Conservation (phyloP, 2,113 vertebrate genomes). For the Gallinago paraguaiae region DNA sequence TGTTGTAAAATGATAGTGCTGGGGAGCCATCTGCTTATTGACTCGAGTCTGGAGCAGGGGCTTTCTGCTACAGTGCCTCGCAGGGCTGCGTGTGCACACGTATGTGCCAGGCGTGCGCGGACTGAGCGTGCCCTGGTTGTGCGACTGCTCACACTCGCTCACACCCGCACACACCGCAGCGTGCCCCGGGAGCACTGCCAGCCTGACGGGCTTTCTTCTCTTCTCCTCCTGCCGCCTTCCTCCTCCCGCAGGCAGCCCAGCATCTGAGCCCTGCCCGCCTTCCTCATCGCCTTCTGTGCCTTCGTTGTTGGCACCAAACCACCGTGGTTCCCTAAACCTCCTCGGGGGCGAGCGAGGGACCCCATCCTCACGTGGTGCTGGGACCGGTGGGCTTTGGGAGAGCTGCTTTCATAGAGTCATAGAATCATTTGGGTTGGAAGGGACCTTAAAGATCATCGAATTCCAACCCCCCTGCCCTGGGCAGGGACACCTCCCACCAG, state of each 20-base stretch:
- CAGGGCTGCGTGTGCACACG: neutral
- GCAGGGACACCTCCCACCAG: too few species aligned
- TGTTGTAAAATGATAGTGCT: conserved; percentile 44
- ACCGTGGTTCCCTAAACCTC: too few species aligned
- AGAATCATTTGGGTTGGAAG: too few species aligned
- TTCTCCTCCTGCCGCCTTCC: neutral
- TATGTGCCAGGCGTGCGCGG: neutral
- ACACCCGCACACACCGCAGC: fast-evolving
- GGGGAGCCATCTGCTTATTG: conserved; percentile 54
- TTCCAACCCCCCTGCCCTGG: too few species aligned
- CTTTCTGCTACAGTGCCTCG: neutral
- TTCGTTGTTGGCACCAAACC: too few species aligned
- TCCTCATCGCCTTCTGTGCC: too few species aligned
- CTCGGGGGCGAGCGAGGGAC: too few species aligned
- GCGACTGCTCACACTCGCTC: fast-evolving
- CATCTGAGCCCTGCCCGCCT: too few species aligned
- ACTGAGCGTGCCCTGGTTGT: fast-evolving
- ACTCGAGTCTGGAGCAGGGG: conserved; percentile 20
- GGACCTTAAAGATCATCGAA: too few species aligned
- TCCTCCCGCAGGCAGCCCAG: neutral
- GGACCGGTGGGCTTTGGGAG: too few species aligned
- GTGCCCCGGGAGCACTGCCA: fast-evolving
- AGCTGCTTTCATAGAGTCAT: too few species aligned
- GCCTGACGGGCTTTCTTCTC: neutral
- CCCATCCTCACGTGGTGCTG: too few species aligned